phyloP scores from a whole-genome alignment of 92 coral and sea anemone genomes.

The Isaurus tuberculatus region DNA sequence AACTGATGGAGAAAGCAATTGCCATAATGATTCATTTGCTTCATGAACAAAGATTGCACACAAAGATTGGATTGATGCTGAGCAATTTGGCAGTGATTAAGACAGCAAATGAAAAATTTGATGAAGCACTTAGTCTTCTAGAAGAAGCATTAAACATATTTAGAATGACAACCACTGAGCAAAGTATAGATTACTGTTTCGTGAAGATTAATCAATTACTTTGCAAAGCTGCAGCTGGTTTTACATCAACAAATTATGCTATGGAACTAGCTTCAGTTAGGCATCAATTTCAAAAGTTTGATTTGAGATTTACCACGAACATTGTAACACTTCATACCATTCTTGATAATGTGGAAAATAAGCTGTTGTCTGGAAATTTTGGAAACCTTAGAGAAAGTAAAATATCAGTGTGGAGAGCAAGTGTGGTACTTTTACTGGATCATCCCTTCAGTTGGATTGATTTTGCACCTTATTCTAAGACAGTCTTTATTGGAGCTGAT shows the following conservation, averaged over 20 bases:
- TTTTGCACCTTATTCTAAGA: conserved; percentile 38
- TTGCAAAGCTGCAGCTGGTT: background rate
- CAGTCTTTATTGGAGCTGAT: conserved; percentile 46
- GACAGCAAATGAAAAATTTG: conserved; percentile 38
- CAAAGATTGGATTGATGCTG: conserved; percentile 38
- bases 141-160: conserved; percentile 7
- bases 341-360: background rate
- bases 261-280: conserved; percentile 1
- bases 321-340: background rate
- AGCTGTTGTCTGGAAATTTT: background rate
- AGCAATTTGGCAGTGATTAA: conserved; percentile 35
- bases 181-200: conserved; percentile 24
- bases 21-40: conserved; percentile 10
- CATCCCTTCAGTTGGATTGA: conserved; percentile 51
- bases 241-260: background rate
- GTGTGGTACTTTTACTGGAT: conserved; percentile 41
- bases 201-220: conserved; percentile 26
- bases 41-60: conserved; percentile 13
- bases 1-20: conserved; percentile 9
- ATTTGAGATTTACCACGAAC: background rate
- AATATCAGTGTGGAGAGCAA: background rate
- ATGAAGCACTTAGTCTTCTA: conserved; percentile 29
- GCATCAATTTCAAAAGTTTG: background rate
- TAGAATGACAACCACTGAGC: conserved; percentile 15
- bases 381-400: background rate